phyloP scores from a whole-genome alignment of 1,140 invertebrate species.

The Drusus annulatus region DNA sequence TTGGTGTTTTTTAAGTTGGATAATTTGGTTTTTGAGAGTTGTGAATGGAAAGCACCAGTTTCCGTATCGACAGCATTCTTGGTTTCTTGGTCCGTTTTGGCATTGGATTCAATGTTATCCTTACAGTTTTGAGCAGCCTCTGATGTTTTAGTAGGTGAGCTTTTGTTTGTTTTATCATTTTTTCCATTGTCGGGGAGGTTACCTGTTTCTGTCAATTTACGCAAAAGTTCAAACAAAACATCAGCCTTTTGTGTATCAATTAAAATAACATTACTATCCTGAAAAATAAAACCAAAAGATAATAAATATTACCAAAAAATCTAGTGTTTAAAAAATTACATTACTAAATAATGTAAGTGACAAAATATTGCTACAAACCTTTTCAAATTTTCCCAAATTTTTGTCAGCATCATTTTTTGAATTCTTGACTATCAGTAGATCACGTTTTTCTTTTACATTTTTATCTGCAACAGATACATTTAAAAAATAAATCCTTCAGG shows the following conservation, averaged over 20 bases:
- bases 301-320: background rate
- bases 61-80: background rate
- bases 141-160: background rate
- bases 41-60: background rate
- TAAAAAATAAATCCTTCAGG: too few species aligned
- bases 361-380: too few species aligned
- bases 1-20: slow-evolving; percentile 1
- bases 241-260: slow-evolving; percentile 34
- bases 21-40: background rate
- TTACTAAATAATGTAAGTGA: too few species aligned
- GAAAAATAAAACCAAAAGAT: background rate
- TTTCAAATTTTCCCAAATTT: background rate
- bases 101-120: background rate
- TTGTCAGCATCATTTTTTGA: background rate
- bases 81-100: background rate
- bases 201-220: slow-evolving; percentile 7
- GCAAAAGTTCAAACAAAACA: slow-evolving; percentile 22
- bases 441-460: background rate
- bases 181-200: background rate
- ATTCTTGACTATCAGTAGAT: background rate
- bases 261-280: slow-evolving; percentile 35
- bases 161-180: slow-evolving; percentile 1
- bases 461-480: background rate
- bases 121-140: background rate
- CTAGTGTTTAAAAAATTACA: too few species aligned